These are phyloP conservation scores for Mesembrinibis cayennensis DNA, from an alignment of 2,113 vertebrate species.

Conservation along the genomic window DNA sequence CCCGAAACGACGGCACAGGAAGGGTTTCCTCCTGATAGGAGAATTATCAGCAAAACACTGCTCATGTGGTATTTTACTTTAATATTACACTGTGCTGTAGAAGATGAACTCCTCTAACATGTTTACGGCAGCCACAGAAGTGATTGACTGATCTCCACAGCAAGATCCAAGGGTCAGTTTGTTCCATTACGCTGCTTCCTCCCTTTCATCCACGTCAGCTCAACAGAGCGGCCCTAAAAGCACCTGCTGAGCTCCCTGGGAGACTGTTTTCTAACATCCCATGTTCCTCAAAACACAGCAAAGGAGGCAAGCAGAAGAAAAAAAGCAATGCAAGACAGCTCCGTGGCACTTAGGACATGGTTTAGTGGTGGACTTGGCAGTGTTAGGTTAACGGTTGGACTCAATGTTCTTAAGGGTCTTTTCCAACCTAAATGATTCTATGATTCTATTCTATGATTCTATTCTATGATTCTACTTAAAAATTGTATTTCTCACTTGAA, in stretches of 20 bases:
- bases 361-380: neutral
- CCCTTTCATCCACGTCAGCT: neutral
- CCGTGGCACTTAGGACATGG: accelerated
- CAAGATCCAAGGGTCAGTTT: neutral
- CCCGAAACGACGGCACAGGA: accelerated
- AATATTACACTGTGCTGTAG: accelerated
- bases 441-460: no score
- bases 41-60: neutral
- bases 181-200: neutral
- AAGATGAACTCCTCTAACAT: no score
- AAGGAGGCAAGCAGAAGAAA: accelerated
- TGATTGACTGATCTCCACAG: accelerated
- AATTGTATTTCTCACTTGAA: neutral
- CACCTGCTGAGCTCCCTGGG: accelerated
- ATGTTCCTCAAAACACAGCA: accelerated
- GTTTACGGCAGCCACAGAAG: accelerated
- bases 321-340: accelerated
- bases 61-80: neutral
- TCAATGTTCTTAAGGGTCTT: accelerated
- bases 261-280: neutral
- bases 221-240: accelerated
- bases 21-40: accelerated
- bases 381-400: neutral
- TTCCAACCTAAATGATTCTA: neutral
- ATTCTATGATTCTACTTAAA: neutral